These are phyloP conservation scores for Anarhynchus alexandrinus DNA, from an alignment of 2,113 vertebrate species.

Conservation along the genomic window DNA sequence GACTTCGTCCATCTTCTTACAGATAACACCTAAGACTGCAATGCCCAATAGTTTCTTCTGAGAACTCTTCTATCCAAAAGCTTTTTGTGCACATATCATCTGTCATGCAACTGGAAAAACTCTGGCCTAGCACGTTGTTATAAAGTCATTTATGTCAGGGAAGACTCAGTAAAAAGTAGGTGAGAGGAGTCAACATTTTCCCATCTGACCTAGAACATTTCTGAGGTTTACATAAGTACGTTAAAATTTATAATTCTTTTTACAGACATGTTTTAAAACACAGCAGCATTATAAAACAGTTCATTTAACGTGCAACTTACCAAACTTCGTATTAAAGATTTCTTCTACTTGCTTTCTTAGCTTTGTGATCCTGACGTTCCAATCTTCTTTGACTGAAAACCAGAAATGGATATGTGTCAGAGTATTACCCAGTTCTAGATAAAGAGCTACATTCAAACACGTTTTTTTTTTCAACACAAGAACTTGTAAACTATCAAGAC, in stretches of 20 bases:
- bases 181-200: background rate
- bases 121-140: background rate
- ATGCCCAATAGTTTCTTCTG: background rate
- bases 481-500: background rate
- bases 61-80: background rate
- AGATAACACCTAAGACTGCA: background rate
- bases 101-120: background rate
- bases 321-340: constrained; percentile 80
- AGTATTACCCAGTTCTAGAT: background rate
- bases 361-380: constrained; percentile 81
- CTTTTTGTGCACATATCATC: background rate
- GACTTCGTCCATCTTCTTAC: background rate
- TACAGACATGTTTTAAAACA: background rate
- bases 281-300: background rate
- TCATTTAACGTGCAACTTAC: constrained; percentile 56
- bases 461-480: background rate
- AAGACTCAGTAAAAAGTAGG: background rate
- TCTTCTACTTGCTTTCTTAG: constrained; percentile 81
- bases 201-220: background rate
- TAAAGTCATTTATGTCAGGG: background rate
- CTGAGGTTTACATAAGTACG: background rate
- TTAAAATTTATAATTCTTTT: background rate
- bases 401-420: background rate
- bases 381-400: constrained; percentile 77
- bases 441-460: background rate